These are phyloP conservation scores for Rhopalosiphum maidis DNA, from an alignment of 1,140 invertebrate species.

Conservation along the genomic window DNA sequence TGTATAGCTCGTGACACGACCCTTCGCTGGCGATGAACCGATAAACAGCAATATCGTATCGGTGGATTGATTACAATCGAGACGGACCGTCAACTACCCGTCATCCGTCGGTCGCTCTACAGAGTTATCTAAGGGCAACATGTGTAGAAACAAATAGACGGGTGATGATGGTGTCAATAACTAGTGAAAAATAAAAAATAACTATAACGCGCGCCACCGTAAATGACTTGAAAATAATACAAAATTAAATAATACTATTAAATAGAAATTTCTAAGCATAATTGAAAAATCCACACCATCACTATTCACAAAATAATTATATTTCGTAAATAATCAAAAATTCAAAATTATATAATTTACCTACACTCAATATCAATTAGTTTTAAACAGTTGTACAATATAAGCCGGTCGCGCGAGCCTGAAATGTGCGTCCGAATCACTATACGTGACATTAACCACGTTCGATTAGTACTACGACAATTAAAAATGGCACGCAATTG, in stretches of 20 bases:
- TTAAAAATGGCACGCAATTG: slow-evolving; percentile 45
- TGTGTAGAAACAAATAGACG: background rate
- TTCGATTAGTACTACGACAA: slow-evolving; percentile 35
- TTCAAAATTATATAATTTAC: background rate
- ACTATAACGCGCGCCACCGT: background rate
- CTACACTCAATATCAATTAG: background rate
- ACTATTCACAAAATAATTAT: background rate
- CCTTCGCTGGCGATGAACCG: slow-evolving; percentile 22
- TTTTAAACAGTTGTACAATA: slow-evolving; percentile 30
- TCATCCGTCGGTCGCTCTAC: background rate
- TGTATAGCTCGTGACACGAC: slow-evolving; percentile 26
- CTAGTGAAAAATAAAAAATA: background rate
- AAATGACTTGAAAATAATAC: background rate
- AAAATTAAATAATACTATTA: background rate
- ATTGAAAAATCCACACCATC: background rate
- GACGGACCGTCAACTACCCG: background rate
- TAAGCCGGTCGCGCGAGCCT: background rate
- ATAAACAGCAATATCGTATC: slow-evolving; percentile 33
- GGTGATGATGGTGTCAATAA: background rate
- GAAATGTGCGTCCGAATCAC: slow-evolving; percentile 19
- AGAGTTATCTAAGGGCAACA: slow-evolving; percentile 13
- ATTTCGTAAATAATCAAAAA: background rate
- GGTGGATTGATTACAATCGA: slow-evolving; percentile 42
- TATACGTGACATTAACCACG: slow-evolving; percentile 42
- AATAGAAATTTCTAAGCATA: background rate